Base-by-base conservation (phyloP, 2,888 invertebrate species). In the Elegia similella region DNA sequence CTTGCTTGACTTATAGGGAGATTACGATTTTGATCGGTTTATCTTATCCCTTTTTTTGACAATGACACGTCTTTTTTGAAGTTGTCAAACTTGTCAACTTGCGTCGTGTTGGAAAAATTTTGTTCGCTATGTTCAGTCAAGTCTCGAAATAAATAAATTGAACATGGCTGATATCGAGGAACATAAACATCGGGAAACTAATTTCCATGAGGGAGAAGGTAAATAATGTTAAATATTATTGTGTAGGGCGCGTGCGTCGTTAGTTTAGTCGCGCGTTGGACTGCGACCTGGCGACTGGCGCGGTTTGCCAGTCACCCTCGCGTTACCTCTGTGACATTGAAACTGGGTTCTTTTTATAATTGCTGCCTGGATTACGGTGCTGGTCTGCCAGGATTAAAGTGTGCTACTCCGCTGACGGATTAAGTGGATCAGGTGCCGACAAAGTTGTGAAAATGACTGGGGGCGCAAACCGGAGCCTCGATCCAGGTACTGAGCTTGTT, bases 261-360 rank as follows among this genome's bases (percentile, higher is more conserved):
- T 73, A 82, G 84, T 87, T 82, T 71, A 50, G 69, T 75, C 75
- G 77, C 77, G 83, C 79, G 76, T 74, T 69, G 71, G 76, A 73
- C 72, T 68, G 76, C 70, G 72, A 67, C 67, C 64, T 72, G 75
- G 69, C 80, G 80, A 76, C 75, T 73, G 76, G 75, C 76, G 80
- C 71, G 78, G 68, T 71, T 75, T 75, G 73, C 73, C 73, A 76
- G 70, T 70, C 75, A 78, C 83, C 88, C 88, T 88, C 90, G 88
- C 88, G 89, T 85, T 84, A 75, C 84, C 73, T 81, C 83, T 84
- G 86, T 89, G 90, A 90, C 90, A 90, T 90, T 90, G 90, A 88
- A 89, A 83, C 82, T 85, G 85, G 87, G 87, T 87, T 89, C 88
- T 90, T 90, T 89, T 90, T 89, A 87, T 88, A 89, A 84, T 88